Evolutionary conservation across 2,113 vertebrate genomes (phyloP), one percentile per base, ranked within the genome.

Genomic region (Kryptolebias marmoratus): DNA sequence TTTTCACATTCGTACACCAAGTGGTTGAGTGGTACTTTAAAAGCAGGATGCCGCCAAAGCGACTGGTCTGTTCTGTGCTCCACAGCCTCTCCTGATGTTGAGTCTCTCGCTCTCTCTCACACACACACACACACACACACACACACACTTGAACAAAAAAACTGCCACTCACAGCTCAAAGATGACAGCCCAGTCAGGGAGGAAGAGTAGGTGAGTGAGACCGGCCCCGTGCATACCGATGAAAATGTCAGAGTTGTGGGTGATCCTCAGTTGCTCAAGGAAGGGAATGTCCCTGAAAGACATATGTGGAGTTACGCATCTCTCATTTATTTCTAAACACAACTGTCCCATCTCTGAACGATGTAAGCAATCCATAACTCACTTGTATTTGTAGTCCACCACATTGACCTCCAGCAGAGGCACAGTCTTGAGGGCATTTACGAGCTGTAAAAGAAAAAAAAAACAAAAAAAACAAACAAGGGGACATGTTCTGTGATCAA

Each of bases 141-240:
- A 66, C 45, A 63, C 11, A 15, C 52, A 50, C 11, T 45, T 39
- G 48, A 39, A 53, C 22, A 53, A 13, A 61, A 54, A 48, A 75
- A 42, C 53, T 54, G 82, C 84, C 60, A 95, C 97, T 93, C 90
- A 99, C 98, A 99, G 93, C 87, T 99, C 98, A 80, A 99, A 98
- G 45, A 98, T 93, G 63, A 96, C 95, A 65, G 97, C 97, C 98
- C 98, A 99, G 93, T 99, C 97, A 0, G 97, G 97, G 11, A 99
- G 95, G 79, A 99, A 99, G 59, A 99, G 96, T 74, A 99, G 91
- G 80, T 99, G 98, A 9, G 97, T 98, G 64, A 99, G 96, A 1
- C 98, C 98, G 2, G 98, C 98, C 76, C 97, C 97, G 0, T 99
- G 98, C 88, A 99, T 98, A 60, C 97, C 97, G n/a, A 99, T 97